These are phyloP conservation scores for Eciton burchellii DNA, from an alignment of 1,140 invertebrate species.

Conservation along the genomic window DNA sequence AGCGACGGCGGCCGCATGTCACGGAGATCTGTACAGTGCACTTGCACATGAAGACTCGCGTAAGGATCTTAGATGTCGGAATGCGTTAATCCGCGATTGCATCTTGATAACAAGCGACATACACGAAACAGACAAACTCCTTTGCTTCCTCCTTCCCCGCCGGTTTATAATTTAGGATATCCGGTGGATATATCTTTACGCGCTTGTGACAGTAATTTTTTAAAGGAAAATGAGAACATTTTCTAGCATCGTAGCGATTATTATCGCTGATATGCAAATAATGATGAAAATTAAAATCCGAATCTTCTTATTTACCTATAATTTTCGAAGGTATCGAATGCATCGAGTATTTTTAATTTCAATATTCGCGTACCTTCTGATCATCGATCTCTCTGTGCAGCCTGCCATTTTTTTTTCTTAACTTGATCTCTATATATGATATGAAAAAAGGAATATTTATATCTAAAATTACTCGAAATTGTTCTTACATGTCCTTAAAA, in stretches of 20 bases:
- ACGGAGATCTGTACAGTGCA: conserved; percentile 72
- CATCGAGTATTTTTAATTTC: too few species aligned
- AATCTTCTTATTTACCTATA: neutral
- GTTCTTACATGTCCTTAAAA: too few species aligned
- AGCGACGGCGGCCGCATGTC: conserved; percentile 63
- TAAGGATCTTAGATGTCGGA: conserved; percentile 33
- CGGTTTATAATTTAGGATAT: too few species aligned
- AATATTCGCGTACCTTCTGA: too few species aligned
- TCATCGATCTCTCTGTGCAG: too few species aligned
- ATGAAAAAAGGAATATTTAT: too few species aligned
- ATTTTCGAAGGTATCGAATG: too few species aligned
- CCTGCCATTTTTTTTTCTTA: too few species aligned
- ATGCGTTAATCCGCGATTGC: neutral
- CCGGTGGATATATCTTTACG: neutral
- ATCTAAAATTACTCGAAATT: too few species aligned
- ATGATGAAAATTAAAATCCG: neutral
- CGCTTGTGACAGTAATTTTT: neutral
- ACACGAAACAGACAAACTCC: too few species aligned
- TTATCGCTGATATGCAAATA: neutral
- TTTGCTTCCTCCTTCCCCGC: neutral
- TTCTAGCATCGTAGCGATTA: neutral
- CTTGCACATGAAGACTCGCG: conserved; percentile 72
- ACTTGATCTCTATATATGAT: too few species aligned
- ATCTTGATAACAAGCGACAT: neutral
- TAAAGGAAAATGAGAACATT: neutral